Percentiles rank a stretch among this genome's conserved stretches.
phyloP scores from a whole-genome alignment of 2,113 vertebrate genomes.

The Naja naja region DNA sequence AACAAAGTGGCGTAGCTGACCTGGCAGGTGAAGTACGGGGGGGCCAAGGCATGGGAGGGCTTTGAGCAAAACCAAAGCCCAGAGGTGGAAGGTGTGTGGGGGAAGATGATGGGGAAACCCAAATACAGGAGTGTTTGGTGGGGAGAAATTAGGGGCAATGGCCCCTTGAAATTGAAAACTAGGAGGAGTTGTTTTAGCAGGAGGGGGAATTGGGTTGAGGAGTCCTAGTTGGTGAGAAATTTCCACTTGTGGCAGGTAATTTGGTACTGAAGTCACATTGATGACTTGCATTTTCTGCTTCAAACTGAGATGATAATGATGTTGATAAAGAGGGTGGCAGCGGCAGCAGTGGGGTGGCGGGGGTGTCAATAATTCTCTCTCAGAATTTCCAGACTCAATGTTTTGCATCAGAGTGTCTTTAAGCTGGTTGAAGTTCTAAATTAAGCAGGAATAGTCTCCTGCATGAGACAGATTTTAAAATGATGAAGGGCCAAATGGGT shows the following conservation, averaged over 20 bases:
- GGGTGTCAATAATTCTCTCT: constrained; percentile 61
- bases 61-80: constrained; percentile 75
- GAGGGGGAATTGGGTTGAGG: constrained; percentile 69
- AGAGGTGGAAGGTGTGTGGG: constrained; percentile 75
- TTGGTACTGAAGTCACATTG: constrained; percentile 64
- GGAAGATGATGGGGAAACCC: constrained; percentile 78
- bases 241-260: constrained; percentile 58
- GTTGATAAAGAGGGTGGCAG: constrained; percentile 45
- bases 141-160: constrained; percentile 65
- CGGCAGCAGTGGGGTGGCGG: not conserved
- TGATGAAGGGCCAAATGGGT: not conserved
- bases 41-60: constrained; percentile 75
- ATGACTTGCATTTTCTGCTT: constrained; percentile 64
- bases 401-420: constrained; percentile 69
- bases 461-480: not conserved
- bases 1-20: constrained; percentile 71
- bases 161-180: constrained; percentile 72
- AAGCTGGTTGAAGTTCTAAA: not conserved
- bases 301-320: constrained; percentile 67
- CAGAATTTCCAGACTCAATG: constrained; percentile 73
- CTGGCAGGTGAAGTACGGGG: constrained; percentile 65
- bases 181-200: constrained; percentile 66
- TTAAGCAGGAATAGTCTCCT: not conserved
- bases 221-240: constrained; percentile 67
- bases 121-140: constrained; percentile 68